Percentiles rank a stretch among this genome's conserved stretches.
Conservation (phyloP, 2,888 invertebrate species). For the Sabatieria punctata region DNA sequence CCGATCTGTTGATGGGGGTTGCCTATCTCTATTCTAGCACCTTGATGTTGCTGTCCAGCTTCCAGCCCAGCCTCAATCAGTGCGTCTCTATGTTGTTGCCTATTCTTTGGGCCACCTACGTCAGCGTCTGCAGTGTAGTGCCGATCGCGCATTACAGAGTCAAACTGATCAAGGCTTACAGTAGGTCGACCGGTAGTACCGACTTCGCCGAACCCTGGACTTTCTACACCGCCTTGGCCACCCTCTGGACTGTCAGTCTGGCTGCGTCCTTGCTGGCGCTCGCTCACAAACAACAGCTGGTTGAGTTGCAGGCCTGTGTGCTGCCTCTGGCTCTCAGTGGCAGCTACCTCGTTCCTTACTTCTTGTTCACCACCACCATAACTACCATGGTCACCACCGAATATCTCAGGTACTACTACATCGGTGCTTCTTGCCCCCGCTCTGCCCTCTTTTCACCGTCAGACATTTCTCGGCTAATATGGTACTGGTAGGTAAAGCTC, state of each 20-base stretch:
- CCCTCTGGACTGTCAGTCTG: not conserved
- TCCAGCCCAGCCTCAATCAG: not conserved
- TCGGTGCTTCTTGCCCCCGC: not conserved
- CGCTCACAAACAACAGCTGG: not conserved
- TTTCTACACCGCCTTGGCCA: not conserved
- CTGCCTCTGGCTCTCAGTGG: not conserved
- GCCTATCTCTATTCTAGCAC: too few species aligned
- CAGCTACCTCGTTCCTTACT: not conserved
- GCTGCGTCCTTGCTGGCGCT: not conserved
- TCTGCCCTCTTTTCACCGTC: not conserved
- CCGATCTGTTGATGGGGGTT: not conserved
- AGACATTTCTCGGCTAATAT: not conserved
- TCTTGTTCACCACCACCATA: conserved; percentile 1
- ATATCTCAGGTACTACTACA: not conserved
- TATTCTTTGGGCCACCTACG: conserved; percentile 1
- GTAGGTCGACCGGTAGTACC: not conserved
- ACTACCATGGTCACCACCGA: not conserved
- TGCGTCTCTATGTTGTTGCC: conserved; percentile 1
- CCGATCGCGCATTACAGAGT: conserved; percentile 7
- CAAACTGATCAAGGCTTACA: conserved; percentile 8
- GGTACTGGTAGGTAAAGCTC: not conserved
- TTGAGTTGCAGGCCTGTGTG: not conserved
- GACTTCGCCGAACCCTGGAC: conserved; percentile 1
- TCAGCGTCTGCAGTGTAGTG: conserved; percentile 1
- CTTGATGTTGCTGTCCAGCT: too few species aligned